Percentiles rank a stretch among this genome's conserved stretches.
Evolutionary conservation across 1,140 invertebrate genomes (phyloP).

Genomic region (Pinna nobilis): DNA sequence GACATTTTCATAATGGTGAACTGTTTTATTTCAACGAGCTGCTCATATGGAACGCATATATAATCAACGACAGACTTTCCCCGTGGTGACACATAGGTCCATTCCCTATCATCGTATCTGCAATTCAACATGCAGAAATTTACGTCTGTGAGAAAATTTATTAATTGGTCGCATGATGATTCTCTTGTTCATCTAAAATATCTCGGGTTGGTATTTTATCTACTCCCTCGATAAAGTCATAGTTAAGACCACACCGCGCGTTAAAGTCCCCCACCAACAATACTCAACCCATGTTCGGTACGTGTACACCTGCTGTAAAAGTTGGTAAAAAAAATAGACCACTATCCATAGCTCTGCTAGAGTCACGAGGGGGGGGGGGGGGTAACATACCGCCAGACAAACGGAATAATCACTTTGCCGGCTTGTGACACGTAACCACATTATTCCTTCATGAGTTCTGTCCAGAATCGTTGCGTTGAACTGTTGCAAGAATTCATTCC

Average conservation of each 20-base stretch:
- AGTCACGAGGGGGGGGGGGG: conserved; percentile 11
- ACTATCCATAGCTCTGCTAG: neutral
- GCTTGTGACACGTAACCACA: conserved; percentile 23
- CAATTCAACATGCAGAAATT: conserved; percentile 33
- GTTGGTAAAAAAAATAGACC: conserved; percentile 19
- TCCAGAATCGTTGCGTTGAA: conserved; percentile 20
- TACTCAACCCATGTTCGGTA: conserved; percentile 23
- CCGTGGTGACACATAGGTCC: conserved; percentile 21
- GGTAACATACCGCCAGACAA: conserved; percentile 17
- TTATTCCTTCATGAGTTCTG: conserved; percentile 16
- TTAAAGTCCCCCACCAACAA: conserved; percentile 38
- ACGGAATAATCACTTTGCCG: neutral
- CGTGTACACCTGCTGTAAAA: conserved; percentile 23
- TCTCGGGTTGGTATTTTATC: neutral
- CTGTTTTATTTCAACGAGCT: neutral
- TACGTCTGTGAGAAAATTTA: conserved; percentile 25
- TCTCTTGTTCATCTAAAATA: conserved; percentile 20
- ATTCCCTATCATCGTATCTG: conserved; percentile 1
- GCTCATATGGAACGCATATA: conserved; percentile 20
- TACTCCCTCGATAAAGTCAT: conserved; percentile 25
- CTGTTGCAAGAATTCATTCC: neutral
- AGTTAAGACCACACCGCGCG: conserved; percentile 21
- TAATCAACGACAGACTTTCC: conserved; percentile 37
- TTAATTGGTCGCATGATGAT: conserved; percentile 18
- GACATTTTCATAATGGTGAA: conserved; percentile 17